Evolutionary conservation across 2,113 vertebrate species (phyloP), one percentile per base, ranked within the genome.

Genomic region (Pyrgilauda ruficollis): DNA sequence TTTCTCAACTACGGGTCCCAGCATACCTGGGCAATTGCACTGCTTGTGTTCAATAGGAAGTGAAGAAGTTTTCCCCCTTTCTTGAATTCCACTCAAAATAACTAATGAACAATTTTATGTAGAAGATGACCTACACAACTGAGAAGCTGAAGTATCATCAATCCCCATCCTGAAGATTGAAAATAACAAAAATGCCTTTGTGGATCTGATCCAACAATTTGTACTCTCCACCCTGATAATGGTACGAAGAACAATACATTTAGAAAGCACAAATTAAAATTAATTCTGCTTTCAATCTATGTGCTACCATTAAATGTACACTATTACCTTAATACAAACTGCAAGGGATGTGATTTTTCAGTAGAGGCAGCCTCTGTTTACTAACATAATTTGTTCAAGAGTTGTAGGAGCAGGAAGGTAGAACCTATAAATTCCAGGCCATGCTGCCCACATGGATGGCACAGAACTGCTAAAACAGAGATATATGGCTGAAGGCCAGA

Each of bases 371-470:
- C 26, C 37, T 64, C 52, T 4, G 0, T 74, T 90, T 70, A 67
- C 76, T 47, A 75, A 84, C 64, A 28, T 37, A 73, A 90, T 81
- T 74, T 92, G 27, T 75, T 88, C 58, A 49, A 84, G 72, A 92
- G 23, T 35, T 93, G 63, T 84, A 72, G 73, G 12, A 96, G 53
- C 26, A 66, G 44, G 35, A 92, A 81, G 15, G 33, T 70, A 41
- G 59, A 90, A 88, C 31, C 39, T 69, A 82, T 81, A 84, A 90
- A 87, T 92, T 92, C 41, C 27, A 79, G 75, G 59, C 35, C 27
- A 55, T 31, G 50, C 37, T 86, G 61, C 68, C 52, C 56, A 84
- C 76, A 35, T 27, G 64, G 90, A 75, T 85, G 33, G 64, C 89
- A 83, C 10, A 90, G 27, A 55, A 52, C 53, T 53, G 52, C 66